Percentiles rank a stretch among this genome's conserved stretches.
Evolutionary conservation across 2,888 invertebrate species (phyloP).

Genomic region (Stratiomys singularior): DNA sequence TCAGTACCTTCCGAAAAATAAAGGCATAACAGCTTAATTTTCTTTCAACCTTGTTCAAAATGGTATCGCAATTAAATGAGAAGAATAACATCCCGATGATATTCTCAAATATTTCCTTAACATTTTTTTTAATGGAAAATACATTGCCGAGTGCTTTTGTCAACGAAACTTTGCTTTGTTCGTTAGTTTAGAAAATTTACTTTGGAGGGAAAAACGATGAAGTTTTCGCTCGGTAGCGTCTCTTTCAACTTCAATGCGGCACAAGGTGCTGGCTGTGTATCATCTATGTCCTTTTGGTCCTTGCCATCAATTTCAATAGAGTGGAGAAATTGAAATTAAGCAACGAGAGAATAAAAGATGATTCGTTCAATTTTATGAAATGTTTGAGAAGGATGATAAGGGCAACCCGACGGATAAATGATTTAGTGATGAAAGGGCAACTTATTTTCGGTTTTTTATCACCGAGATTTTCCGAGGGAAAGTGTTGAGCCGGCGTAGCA

Average conservation of each 20-base stretch:
- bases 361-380: neutral
- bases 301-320: conserved; percentile 7
- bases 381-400: neutral
- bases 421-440: neutral
- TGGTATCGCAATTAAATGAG: conserved; percentile 6
- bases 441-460: too few species aligned
- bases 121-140: neutral
- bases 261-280: neutral
- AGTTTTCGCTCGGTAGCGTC: neutral
- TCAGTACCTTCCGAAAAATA: neutral
- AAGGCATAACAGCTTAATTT: conserved; percentile 11
- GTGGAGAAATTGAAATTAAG: neutral
- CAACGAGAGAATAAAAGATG: neutral
- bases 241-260: neutral
- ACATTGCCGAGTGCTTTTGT: conserved; percentile 16
- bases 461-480: too few species aligned
- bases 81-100: neutral
- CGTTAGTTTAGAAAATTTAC: conserved; percentile 11
- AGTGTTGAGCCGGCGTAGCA: too few species aligned
- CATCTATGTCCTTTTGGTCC: neutral
- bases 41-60: neutral
- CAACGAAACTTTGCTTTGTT: neutral
- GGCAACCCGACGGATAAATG: neutral
- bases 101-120: conserved; percentile 3
- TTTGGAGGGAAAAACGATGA: neutral